Evolutionary conservation across 1,140 invertebrate genomes (phyloP), one percentile per base, ranked within the genome.

Genomic region (Amphibalanus amphitrite): DNA sequence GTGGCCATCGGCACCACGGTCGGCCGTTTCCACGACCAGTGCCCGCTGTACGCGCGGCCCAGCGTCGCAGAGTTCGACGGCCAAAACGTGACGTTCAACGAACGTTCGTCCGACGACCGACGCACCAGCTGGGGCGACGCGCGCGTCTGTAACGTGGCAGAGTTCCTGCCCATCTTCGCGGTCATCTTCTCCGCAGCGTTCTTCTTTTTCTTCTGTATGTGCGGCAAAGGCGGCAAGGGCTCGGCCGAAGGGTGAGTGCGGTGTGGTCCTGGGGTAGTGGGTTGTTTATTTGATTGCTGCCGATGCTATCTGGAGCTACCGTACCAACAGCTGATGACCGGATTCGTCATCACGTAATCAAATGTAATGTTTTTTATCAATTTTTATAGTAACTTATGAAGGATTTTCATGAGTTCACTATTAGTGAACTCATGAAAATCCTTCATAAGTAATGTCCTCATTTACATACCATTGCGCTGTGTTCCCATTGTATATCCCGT

Each of bases 151-250:
- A 10, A 10, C 65, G n/a, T 67, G 65, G 65, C 65, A 3, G 65
- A 67, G 65, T 67, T 28, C 65, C 4, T 67, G 23, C 65, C 65
- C 65, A 28, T 67, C 26, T 67, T 67, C 65, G 65, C n/a, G 3
- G 10, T 67, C 65, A 67, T 67, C 65, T 67, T 67, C 65, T 26
- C 65, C n/a, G 65, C 26, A 10, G 20, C 28, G 10, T 67, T 10
- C 10, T 67, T 67, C 65, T 67, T 67, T 26, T 67, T 67, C 28
- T 67, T 67, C 65, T 67, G 65, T 17, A 67, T 67, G 65, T 67
- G 65, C 65, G 65, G 65, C 65, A 67, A 67, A 17, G 65, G 65
- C n/a, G 65, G 65, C 28, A 67, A 67, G 23, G 65, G 65, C 65
- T 67, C 65, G 28, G n/a, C 65, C 1, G 65, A 67, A 67, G 65